phyloP scores from a whole-genome alignment of 35 echinoderm and acorn worm species.

The Strongylocentrotus purpuratus region DNA sequence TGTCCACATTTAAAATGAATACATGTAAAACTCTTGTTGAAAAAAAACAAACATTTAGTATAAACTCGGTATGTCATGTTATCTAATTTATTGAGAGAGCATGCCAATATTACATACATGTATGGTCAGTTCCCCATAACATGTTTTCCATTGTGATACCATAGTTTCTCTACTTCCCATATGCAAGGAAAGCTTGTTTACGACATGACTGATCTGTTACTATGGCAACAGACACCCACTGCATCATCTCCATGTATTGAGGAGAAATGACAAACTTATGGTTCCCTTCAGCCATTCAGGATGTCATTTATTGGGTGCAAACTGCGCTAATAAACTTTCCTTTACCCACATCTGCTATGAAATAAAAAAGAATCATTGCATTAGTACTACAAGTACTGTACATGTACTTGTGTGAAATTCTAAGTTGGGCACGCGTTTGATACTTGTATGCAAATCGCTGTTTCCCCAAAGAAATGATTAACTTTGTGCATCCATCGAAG shows the following conservation, averaged over 20 bases:
- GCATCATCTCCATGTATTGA: neutral
- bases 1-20: too few relatives aligned
- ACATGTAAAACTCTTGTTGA: too few relatives aligned
- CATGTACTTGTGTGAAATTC: too few relatives aligned
- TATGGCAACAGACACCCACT: neutral
- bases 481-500: too few relatives aligned
- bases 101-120: neutral
- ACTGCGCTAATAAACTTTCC: too few relatives aligned
- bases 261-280: neutral
- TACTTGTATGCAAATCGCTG: too few relatives aligned
- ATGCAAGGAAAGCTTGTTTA: neutral
- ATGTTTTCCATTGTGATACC: neutral
- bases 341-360: neutral
- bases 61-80: too few relatives aligned
- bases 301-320: neutral
- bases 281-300: neutral
- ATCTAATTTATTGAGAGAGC: too few relatives aligned
- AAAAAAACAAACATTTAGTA: too few relatives aligned
- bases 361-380: neutral
- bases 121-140: neutral
- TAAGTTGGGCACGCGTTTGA: too few relatives aligned
- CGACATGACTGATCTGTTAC: neutral
- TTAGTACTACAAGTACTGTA: too few relatives aligned
- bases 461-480: too few relatives aligned
- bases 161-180: neutral